Evolutionary conservation across 2,888 invertebrate species (phyloP), one percentile per base, ranked within the genome.

Genomic region (Rhamnusium bicolor): DNA sequence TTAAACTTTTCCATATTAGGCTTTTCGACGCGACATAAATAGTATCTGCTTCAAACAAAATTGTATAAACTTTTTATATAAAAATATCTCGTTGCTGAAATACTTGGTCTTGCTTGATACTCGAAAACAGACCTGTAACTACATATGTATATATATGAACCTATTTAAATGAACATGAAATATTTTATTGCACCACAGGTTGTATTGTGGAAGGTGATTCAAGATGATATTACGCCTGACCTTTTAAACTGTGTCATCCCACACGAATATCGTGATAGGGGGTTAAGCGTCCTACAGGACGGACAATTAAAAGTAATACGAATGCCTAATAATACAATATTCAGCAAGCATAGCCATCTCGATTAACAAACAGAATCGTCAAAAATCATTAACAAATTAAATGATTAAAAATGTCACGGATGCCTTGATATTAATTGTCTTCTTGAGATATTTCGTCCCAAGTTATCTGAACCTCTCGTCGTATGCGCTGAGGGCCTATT

Each of bases 231-330:
- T 21, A 0, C 16, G 63, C 5, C 10, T 63, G 47, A 49, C 47
- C 63, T 49, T 63, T 63, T 63, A 19, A 61, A 51, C 63, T 49
- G 63, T 51, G 47, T 29, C 61, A 61, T 63, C 63, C 49, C 49
- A 63, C 63, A 49, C 49, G 14, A 21, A 27, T 10, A 7, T 63
- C 63, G 63, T 63, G 63, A 49, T 49, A 29, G 5, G 27, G 63
- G 27, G 49, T 16, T n/a, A 49, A 54, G n/a, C 40, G n/a, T n/a
- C 40, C n/a, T 58, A 58, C 58, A 14, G 58, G 58, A 32, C 12
- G 29, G 58, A 16, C n/a, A 18, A 10, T n/a, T n/a, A 12, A 40
- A 32, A 32, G 12, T n/a, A 10, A 1, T n/a, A n/a, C n/a, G n/a
- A n/a, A n/a, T 32, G 10, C 32, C 2, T 10, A 32, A 32, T 10